Evolutionary conservation across 2,888 invertebrate genomes (phyloP).

Genomic region (Melieria omissa): DNA sequence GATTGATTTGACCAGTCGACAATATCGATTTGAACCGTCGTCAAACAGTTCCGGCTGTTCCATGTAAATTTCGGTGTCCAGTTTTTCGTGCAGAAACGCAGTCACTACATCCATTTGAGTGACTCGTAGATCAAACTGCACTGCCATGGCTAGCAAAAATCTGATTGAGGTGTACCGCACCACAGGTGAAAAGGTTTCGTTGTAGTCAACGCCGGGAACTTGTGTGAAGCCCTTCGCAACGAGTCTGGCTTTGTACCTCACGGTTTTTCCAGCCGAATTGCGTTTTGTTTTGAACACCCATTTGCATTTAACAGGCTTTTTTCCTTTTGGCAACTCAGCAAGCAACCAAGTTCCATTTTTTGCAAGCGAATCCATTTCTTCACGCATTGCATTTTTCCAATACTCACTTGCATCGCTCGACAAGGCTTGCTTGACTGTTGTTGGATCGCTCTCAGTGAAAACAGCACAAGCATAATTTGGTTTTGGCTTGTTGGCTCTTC

Average conservation of each 20-base stretch:
- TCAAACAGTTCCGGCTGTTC: constrained; percentile 35
- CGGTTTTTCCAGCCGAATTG: background rate
- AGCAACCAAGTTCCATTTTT: too few relatives aligned
- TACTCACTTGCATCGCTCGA: too few relatives aligned
- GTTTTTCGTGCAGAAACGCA: constrained; percentile 34
- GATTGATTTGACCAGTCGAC: constrained; percentile 36
- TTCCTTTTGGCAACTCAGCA: too few relatives aligned
- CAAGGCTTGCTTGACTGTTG: too few relatives aligned
- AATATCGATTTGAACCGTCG: constrained; percentile 35
- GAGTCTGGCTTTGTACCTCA: constrained; percentile 21
- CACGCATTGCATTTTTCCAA: too few relatives aligned
- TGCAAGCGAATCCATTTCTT: too few relatives aligned
- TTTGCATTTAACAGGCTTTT: constrained; percentile 15
- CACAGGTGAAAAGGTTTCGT: constrained; percentile 24
- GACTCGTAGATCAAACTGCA: too few relatives aligned
- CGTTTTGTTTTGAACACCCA: constrained; percentile 22
- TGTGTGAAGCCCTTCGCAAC: constrained; percentile 23
- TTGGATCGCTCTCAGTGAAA: too few relatives aligned
- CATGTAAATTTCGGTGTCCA: constrained; percentile 36
- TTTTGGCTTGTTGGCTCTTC: too few relatives aligned
- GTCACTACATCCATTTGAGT: constrained; percentile 36
- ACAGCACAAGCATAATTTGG: too few relatives aligned
- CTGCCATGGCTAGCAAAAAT: constrained; percentile 27
- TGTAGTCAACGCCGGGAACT: constrained; percentile 17
- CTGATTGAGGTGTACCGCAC: constrained; percentile 20